phyloP scores from a whole-genome alignment of 1,140 invertebrate genomes.

The Tachypleus tridentatus region DNA sequence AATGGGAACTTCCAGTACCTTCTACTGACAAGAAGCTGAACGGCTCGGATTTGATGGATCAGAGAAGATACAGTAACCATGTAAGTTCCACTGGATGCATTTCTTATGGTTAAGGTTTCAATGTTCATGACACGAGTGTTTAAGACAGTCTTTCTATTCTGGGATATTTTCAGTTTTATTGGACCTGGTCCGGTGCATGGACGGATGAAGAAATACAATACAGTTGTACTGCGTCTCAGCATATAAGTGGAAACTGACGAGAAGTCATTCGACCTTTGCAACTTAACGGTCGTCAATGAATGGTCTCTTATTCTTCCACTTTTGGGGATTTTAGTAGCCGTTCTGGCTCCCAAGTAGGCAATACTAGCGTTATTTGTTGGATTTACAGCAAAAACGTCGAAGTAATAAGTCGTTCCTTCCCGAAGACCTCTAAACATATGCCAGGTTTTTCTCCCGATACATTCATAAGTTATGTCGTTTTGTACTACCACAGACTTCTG shows the following conservation, averaged over 20 bases:
- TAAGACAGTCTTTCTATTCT: slow-evolving; percentile 17
- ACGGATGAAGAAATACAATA: slow-evolving; percentile 9
- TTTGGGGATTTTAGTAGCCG: slow-evolving; percentile 14
- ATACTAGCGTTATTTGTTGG: slow-evolving; percentile 24
- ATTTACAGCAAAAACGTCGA: slow-evolving; percentile 32
- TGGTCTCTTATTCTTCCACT: too few species aligned
- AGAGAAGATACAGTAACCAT: slow-evolving; percentile 24
- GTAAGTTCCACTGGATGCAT: slow-evolving; percentile 23
- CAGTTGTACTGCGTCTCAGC: too few species aligned
- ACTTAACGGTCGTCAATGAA: too few species aligned
- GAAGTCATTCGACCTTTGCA: too few species aligned
- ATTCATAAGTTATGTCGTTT: slow-evolving; percentile 8
- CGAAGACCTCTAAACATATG: slow-evolving; percentile 27
- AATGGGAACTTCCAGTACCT: slow-evolving; percentile 23
- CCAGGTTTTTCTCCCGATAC: slow-evolving; percentile 29
- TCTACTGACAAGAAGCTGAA: slow-evolving; percentile 18
- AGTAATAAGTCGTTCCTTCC: slow-evolving; percentile 28
- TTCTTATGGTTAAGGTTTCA: slow-evolving; percentile 23
- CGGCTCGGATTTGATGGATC: slow-evolving; percentile 11
- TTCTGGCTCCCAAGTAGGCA: slow-evolving; percentile 26
- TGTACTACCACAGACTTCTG: not conserved
- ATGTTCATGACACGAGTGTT: slow-evolving; percentile 18
- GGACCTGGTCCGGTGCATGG: slow-evolving; percentile 21
- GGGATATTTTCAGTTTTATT: slow-evolving; percentile 19
- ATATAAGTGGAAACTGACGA: too few species aligned